A percentile compares a stretch with the other conserved stretches of the same genome.
phyloP scores from a whole-genome alignment of 2,888 invertebrate species.

The Drosophila tripunctata region DNA sequence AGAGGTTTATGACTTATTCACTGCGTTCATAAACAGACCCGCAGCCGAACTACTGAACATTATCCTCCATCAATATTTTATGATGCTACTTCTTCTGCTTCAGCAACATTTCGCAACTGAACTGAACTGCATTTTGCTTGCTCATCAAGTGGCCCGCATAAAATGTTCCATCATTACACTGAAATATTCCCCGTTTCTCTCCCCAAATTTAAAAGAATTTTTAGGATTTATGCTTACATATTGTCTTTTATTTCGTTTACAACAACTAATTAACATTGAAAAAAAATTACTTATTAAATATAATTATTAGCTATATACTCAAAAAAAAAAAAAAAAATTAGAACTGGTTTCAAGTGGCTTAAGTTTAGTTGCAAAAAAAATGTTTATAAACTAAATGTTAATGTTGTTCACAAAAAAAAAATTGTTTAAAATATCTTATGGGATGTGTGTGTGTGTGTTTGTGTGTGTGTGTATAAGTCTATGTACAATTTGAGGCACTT shows the following conservation, averaged over 20 bases:
- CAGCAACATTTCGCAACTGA: constrained; percentile 4
- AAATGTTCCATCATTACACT: background rate
- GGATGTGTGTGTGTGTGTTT: no score
- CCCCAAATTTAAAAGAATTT: background rate
- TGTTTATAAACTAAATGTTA: no score
- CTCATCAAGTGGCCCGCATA: constrained; percentile 37
- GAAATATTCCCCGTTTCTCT: no score
- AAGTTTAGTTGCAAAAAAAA: background rate
- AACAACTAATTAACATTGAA: constrained; percentile 64
- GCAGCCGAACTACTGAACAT: constrained; percentile 31
- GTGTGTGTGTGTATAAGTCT: constrained; percentile 29
- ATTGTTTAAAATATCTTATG: background rate
- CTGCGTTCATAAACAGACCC: constrained; percentile 36
- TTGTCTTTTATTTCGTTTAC: constrained; percentile 40
- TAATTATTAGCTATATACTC: background rate
- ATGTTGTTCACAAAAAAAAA: no score
- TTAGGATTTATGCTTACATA: constrained; percentile 14
- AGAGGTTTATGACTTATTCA: constrained; percentile 23
- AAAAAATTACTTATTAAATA: constrained; percentile 15
- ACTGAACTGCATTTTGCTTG: background rate
- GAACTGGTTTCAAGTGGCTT: constrained; percentile 7
- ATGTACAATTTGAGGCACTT: constrained; percentile 72
- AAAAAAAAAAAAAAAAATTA: background rate
- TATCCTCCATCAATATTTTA: constrained; percentile 38
- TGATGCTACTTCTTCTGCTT: constrained; percentile 10